A percentile compares a stretch with the other conserved stretches of the same genome.
Conservation (phyloP, 2,888 invertebrate species). For the Melanchra persicariae region DNA sequence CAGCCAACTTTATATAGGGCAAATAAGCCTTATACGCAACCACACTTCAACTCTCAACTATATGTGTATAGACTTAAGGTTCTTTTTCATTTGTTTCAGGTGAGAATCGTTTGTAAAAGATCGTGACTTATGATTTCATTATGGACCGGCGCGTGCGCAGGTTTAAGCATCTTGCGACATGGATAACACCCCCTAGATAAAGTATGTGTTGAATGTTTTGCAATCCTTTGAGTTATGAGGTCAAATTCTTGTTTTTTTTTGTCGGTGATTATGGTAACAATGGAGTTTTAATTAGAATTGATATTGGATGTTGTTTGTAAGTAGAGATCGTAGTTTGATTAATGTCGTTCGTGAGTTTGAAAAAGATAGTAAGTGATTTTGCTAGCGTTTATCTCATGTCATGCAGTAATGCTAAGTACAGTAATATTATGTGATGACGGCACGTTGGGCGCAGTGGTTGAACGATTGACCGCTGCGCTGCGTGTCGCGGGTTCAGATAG, state of each 20-base stretch:
- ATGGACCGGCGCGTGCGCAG: slow-evolving; percentile 77
- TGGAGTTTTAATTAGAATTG: slow-evolving; percentile 48
- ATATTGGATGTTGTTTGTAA: slow-evolving; percentile 32
- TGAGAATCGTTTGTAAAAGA: slow-evolving; percentile 69
- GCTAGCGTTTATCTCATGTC: neutral
- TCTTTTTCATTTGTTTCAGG: slow-evolving; percentile 64
- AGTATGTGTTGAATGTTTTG: slow-evolving; percentile 59
- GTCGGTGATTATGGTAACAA: slow-evolving; percentile 41
- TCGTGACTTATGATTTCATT: slow-evolving; percentile 86
- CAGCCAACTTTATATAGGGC: slow-evolving; percentile 58
- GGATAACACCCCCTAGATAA: slow-evolving; percentile 69
- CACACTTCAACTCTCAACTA: neutral
- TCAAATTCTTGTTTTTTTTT: slow-evolving; percentile 46
- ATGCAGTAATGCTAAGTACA: too few relatives aligned
- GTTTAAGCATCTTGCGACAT: slow-evolving; percentile 68
- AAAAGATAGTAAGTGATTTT: neutral
- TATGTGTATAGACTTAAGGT: neutral
- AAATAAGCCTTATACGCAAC: slow-evolving; percentile 13
- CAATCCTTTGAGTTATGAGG: slow-evolving; percentile 51
- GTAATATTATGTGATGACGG: too few relatives aligned
- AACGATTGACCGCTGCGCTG: too few relatives aligned
- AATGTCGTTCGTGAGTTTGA: slow-evolving; percentile 4
- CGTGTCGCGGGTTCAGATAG: too few relatives aligned
- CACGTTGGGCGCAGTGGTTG: too few relatives aligned
- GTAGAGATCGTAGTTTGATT: slow-evolving; percentile 32